Evolutionary conservation across 2,113 vertebrate species (phyloP).

Genomic region (Arothron firmamentum): DNA sequence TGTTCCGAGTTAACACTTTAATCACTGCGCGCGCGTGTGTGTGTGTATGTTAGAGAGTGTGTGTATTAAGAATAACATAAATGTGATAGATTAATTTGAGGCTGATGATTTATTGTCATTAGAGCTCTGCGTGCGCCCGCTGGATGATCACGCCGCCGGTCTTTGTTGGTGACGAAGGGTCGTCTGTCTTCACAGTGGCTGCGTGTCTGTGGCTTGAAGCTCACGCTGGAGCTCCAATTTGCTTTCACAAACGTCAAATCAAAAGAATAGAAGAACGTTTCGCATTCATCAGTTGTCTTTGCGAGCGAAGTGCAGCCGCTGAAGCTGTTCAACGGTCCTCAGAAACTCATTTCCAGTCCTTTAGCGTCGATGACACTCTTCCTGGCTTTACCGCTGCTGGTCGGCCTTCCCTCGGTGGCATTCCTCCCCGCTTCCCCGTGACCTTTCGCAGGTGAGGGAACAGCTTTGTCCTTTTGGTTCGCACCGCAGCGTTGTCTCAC

Average conservation of each 20-base stretch:
- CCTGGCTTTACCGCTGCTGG: slow-evolving; percentile 44
- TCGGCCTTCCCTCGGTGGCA: slow-evolving; percentile 61
- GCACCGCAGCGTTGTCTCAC: slow-evolving; percentile 62
- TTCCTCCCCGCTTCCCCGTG: slow-evolving; percentile 63
- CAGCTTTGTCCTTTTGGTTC: slow-evolving; percentile 62
- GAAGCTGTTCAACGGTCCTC: slow-evolving; percentile 21
- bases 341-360: slow-evolving; percentile 25
- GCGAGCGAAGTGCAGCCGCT: background rate
- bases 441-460: slow-evolving; percentile 60
- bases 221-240: background rate
- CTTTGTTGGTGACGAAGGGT: slow-evolving; percentile 32
- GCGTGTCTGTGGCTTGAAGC: slow-evolving; percentile 11
- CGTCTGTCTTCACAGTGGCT: slow-evolving; percentile 18
- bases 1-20: slow-evolving; percentile 60
- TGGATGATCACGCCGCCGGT: slow-evolving; percentile 44
- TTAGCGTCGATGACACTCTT: slow-evolving; percentile 32
- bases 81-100: slow-evolving; percentile 60
- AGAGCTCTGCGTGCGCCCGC: slow-evolving; percentile 40
- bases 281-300: background rate
- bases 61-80: slow-evolving; percentile 43
- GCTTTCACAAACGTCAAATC: slow-evolving; percentile 2
- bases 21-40: slow-evolving; percentile 28
- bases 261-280: background rate
- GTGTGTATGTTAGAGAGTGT: slow-evolving; percentile 2
- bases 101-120: slow-evolving; percentile 66